Evolutionary conservation across 2,888 invertebrate species (phyloP), one percentile per base, ranked within the genome.

Genomic region (Anoplius nigerrimus): DNA sequence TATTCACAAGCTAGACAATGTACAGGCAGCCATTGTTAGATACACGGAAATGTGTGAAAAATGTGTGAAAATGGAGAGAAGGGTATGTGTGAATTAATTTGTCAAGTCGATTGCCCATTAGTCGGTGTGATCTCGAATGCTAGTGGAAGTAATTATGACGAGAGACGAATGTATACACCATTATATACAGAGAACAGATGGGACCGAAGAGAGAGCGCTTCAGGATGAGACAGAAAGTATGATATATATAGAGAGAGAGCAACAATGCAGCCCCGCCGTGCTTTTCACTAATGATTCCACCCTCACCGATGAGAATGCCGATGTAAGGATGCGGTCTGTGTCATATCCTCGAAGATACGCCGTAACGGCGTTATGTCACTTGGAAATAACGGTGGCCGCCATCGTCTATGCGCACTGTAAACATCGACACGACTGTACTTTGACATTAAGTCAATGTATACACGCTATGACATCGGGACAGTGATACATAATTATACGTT

Each of bases 331-430:
- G 93, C 92, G 86, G 92, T 91, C 69, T 86, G 86, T 58, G 86
- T 86, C 75, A 86, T 80, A 80, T 93, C 94, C 93, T 93, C 94
- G 91, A 94, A 94, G 90, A 94, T 92, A 89, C 93, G 92, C 90
- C 93, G 92, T 89, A 94, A 91, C 90, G 93, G 94, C 86, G 93
- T 93, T 88, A 94, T 94, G 91, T 94, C 94, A 85, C 93, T 93
- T 83, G 93, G 92, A 91, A 94, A 93, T 90, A 94, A 92, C 82
- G 95, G 95, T 87, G 95, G 94, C 84, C 94, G 93, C 95, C 95
- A 95, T 90, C 94, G 94, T 90, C 94, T 94, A 91, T 94, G 93
- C 89, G 92, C 92, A 90, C 94, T 94, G 89, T 79, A 88, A 86
- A 81, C 76, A 84, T 78, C 74, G 69, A 77, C 63, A 79, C 61